Conservation (phyloP, 2,888 invertebrate genomes). For the Thelaira solivaga region DNA sequence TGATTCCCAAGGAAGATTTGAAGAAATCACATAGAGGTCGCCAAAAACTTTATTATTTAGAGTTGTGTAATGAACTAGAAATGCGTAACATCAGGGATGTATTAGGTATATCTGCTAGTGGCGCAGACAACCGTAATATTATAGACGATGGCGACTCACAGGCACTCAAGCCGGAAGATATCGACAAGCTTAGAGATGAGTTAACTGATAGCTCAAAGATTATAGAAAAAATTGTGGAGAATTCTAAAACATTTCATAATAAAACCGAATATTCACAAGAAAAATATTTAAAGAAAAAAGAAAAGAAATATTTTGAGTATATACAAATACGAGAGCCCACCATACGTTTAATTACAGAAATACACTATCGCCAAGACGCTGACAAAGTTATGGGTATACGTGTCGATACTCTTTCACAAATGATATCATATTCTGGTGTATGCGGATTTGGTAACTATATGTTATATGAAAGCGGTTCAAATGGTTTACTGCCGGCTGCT, state of each 20-base stretch:
- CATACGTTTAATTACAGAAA: slow-evolving; percentile 88
- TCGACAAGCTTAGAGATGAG: slow-evolving; percentile 86
- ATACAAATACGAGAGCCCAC: slow-evolving; percentile 88
- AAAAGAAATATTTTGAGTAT: slow-evolving; percentile 93
- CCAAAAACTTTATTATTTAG: slow-evolving; percentile 78
- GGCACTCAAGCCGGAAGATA: slow-evolving; percentile 88
- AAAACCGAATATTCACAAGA: slow-evolving; percentile 96
- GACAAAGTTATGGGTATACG: slow-evolving; percentile 86
- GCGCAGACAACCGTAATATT: slow-evolving; percentile 90
- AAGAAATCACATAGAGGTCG: slow-evolving; percentile 72
- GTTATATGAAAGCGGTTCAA: slow-evolving; percentile 92
- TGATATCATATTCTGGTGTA: slow-evolving; percentile 89
- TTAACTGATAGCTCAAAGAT: slow-evolving; percentile 88
- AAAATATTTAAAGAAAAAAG: slow-evolving; percentile 96
- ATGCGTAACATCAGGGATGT: slow-evolving; percentile 81
- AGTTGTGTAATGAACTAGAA: slow-evolving; percentile 78
- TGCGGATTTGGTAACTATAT: slow-evolving; percentile 86
- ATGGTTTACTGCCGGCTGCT: slow-evolving; percentile 89
- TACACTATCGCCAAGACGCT: slow-evolving; percentile 89
- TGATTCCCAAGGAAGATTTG: slow-evolving; percentile 80
- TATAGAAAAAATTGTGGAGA: slow-evolving; percentile 90
- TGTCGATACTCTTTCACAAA: slow-evolving; percentile 92
- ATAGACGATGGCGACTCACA: slow-evolving; percentile 86
- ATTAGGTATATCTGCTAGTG: slow-evolving; percentile 83
- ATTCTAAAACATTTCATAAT: slow-evolving; percentile 91